phyloP scores from a whole-genome alignment of 2,888 invertebrate genomes.

The Malthinus flaveolus region DNA sequence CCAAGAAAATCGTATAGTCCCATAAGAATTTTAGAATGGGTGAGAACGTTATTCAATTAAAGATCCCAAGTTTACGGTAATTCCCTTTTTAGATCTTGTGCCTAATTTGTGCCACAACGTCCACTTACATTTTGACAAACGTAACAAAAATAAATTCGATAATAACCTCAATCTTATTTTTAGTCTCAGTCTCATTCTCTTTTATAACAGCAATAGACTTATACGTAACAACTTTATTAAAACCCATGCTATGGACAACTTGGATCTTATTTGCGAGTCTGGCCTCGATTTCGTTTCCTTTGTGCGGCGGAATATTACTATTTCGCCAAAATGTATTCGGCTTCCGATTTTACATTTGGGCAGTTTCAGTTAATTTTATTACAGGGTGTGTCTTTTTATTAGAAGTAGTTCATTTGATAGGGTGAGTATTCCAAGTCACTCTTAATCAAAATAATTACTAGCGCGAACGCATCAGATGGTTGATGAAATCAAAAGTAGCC shows the following conservation, averaged over 20 bases:
- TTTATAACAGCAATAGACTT: conserved; percentile 29
- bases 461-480: too few species aligned
- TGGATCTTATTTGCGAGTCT: conserved; percentile 34
- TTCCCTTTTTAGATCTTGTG: conserved; percentile 31
- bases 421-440: not conserved
- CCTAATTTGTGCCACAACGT: conserved; percentile 22
- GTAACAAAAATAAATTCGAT: not conserved
- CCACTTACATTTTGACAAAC: conserved; percentile 11
- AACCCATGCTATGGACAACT: conserved; percentile 30
- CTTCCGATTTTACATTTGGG: not conserved
- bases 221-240: conserved; percentile 18
- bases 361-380: conserved; percentile 4
- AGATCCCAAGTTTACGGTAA: not conserved
- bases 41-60: conserved; percentile 10
- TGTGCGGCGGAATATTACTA: conserved; percentile 23
- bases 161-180: conserved; percentile 4
- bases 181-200: conserved; percentile 6
- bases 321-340: not conserved
- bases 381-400: conserved; percentile 11
- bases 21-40: conserved; percentile 28
- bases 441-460: too few species aligned
- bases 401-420: not conserved
- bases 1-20: conserved; percentile 13
- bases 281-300: conserved; percentile 27
- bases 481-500: too few species aligned